Conservation (phyloP, 1,140 invertebrate species). For the Rhagoletis pomonella region DNA sequence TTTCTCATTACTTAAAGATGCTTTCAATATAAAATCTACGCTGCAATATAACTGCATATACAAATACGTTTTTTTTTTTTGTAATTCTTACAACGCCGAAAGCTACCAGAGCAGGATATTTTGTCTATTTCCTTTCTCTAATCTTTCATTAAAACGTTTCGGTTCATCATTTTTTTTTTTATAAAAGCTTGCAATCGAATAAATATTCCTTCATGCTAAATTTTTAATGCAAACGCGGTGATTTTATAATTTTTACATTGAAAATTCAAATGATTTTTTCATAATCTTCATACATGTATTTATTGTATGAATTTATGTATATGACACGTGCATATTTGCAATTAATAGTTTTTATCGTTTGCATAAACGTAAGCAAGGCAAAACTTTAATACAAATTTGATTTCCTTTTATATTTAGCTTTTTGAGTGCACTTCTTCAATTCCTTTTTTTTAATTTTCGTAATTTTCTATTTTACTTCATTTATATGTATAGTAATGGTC, state of each 20-base stretch:
- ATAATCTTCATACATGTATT: not conserved
- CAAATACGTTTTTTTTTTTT: too few species aligned
- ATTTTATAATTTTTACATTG: not conserved
- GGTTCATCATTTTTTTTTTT: not conserved
- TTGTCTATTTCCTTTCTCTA: not conserved
- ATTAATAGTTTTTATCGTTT: too few species aligned
- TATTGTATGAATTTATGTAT: not conserved
- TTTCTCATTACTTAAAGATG: not conserved
- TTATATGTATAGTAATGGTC: too few species aligned
- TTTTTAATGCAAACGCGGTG: slow-evolving; percentile 29
- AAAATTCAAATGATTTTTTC: not conserved
- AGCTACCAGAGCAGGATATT: not conserved
- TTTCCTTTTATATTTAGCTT: too few species aligned
- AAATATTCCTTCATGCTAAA: not conserved
- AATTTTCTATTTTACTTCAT: too few species aligned
- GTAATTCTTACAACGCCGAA: not conserved
- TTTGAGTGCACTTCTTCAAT: too few species aligned
- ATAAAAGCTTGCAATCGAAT: slow-evolving; percentile 16
- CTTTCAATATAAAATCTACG: slow-evolving; percentile 41
- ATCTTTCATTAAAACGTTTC: not conserved
- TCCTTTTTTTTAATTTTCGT: too few species aligned
- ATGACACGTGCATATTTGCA: too few species aligned
- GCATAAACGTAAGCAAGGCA: too few species aligned
- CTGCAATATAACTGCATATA: not conserved
- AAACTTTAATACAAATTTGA: too few species aligned